Evolutionary conservation across 2,797 vertebrate genomes (phyloP), one percentile per base, ranked within the genome.

Genomic region (Spondyliosoma cantharus): DNA sequence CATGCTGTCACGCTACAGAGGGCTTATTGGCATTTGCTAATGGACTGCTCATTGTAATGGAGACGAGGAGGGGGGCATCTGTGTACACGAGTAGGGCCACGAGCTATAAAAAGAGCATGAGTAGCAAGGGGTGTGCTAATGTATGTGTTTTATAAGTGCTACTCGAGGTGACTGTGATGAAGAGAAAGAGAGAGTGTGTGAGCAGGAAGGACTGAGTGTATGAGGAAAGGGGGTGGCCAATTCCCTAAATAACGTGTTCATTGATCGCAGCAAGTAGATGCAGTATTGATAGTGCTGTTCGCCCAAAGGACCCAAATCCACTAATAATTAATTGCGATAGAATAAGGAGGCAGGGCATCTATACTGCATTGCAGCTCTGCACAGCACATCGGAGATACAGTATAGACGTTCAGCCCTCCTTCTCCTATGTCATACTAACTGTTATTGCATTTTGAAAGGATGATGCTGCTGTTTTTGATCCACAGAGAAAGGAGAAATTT

Each of bases 201-300:
- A 86, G 68, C 43, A 69, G 64, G 59, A 84, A 63, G 1, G 27
- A 84, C 72, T 67, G 65, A 72, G 71, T 54, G 54, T n/a, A 66
- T 52, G 67, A 65, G 49, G 71, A 71, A 59, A 79, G 81, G 81
- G 25, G 84, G 45, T 14, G 75, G 75, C 80, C 87, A 90, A 91
- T 92, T 92, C 91, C 80, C 90, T 92, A 90, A 94, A 93, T 93
- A 93, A 93, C 91, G 87, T 93, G 91, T 93, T 87, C 91, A 95
- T 94, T 93, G 94, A 95, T 94, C 67, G 81, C 78, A 78, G 89
- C 86, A 82, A 93, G 92, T 93, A 93, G 92, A 94, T 91, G 91
- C 92, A 91, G 92, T 94, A 94, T 95, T 93, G 93, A 95, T 94
- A 91, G 89, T 83, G 89, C 88, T 93, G 90, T 93, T 93, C 88